Evolutionary conservation across 2,797 vertebrate species (phyloP), one percentile per base, ranked within the genome.

Genomic region (Crenichthys baileyi): DNA sequence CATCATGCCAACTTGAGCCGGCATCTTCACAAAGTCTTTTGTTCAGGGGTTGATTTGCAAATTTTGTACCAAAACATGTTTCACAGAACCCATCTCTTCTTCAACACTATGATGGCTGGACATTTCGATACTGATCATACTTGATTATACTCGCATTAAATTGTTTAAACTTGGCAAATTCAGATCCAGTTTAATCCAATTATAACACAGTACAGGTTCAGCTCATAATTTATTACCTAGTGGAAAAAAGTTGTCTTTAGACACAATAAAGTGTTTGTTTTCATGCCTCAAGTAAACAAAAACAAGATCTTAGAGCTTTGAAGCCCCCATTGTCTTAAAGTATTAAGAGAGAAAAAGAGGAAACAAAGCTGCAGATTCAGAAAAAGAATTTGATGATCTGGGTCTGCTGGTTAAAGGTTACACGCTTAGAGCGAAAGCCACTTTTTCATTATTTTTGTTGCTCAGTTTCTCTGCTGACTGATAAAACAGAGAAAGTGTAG

Each of bases 401-500:
- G 29, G 51, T 55, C 24, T 72, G 29, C 13, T 53, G 48, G 29
- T 72, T 18, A 53, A 24, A 39, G 70, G 16, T 55, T 55, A 13
- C 26, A 24, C 22, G 18, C 48, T 51, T 16, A 31, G 20, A 41
- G 9, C 26, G 13, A 41, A 70, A 36, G 29, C 48, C 29, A 36
- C 50, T 22, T 36, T 51, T 53, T 24, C 50, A 13, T 53, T 24
- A 4, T 24, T 41, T 67, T 68, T 44, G 36, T 22, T 41, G 9
- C 36, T 68, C 39, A 2, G 65, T 44, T 68, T 68, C 1, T 78
- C 77, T 75, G 72, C 46, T 72, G 36, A 74, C 70, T 70, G 6
- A 44, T 44, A 26, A 41, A 68, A 78, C 51, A 31, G 50, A 18
- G 29, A 61, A 51, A 4, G 65, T 67, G 46, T 56, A 26, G 65